Conservation (phyloP, 2,888 invertebrate genomes). For the Tenthredo livida region DNA sequence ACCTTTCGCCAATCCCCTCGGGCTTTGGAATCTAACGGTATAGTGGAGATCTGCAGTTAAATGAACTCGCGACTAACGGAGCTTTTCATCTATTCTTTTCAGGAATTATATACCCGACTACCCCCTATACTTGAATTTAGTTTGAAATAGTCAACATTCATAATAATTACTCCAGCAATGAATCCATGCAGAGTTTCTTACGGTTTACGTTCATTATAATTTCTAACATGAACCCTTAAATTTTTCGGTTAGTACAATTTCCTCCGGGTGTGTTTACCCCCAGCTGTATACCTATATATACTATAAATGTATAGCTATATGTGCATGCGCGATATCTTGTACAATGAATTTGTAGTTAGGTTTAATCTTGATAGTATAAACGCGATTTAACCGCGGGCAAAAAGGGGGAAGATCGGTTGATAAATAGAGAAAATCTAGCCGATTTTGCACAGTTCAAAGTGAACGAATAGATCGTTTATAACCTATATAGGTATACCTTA, state of each 20-base stretch:
- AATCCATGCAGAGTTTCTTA: too few species aligned
- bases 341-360: background rate
- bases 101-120: too few species aligned
- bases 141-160: background rate
- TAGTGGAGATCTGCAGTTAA: background rate
- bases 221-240: background rate
- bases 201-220: background rate
- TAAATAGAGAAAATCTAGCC: slow-evolving; percentile 8
- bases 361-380: background rate
- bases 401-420: background rate
- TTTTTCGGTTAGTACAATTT: background rate
- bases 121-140: too few species aligned
- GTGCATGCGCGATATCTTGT: background rate
- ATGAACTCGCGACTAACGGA: background rate
- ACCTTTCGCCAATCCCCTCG: slow-evolving; percentile 19
- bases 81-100: background rate
- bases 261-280: background rate
- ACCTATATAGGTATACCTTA: background rate
- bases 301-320: too few species aligned
- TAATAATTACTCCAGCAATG: background rate
- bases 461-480: slow-evolving; percentile 12
- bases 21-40: background rate
- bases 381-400: background rate
- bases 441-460: background rate
- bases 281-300: too few species aligned